Evolutionary conservation across 2,113 vertebrate genomes (phyloP), one percentile per base, ranked within the genome.

Genomic region (Cinclus mexicanus): DNA sequence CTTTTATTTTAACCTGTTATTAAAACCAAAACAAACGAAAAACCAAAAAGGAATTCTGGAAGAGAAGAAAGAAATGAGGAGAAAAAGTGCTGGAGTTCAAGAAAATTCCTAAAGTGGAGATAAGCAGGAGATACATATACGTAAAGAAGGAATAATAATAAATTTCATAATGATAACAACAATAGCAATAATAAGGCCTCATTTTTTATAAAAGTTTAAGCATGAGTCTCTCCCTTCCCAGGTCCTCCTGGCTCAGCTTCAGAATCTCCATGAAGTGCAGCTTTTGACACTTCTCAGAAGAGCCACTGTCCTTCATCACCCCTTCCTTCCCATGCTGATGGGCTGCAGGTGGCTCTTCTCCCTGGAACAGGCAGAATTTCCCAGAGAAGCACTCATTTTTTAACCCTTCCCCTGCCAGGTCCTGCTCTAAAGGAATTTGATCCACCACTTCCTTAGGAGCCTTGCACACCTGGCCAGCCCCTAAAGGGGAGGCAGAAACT

Each of bases 241-340:
- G 10, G 2, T 22, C 14, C 33, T 79, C 53, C 65, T 41, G 42
- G 14, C 14, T 74, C 31, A 55, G 19, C 14, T 63, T 24, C 39
- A 7, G 16, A 2, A 50, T 12, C 14, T 46, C 31, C 2, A 0
- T 3, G 6, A 42, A 49, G 3, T 19, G 6, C 12, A 21, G 10
- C 39, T 78, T 76, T 46, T 55, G 84, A 23, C 24, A 11, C 26
- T 26, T 3, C 49, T 83, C 10, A 33, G 60, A 79, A 49, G 67
- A 71, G 31, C 39, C 56, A 15, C 78, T 57, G 84, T 8, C 39
- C 76, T 65, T 70, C 59, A 87, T 33, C 64, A 41, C 3, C 35
- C 22, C 9, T 42, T 26, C 68, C 42, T 22, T 29, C 23, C 28
- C 33, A 1, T 4, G 47, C 14, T 68, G 52, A 83, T 22, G 83